These are phyloP conservation scores for Pogonomyrmex californicus DNA, from an alignment of 1,140 invertebrate genomes.

Conservation along the genomic window DNA sequence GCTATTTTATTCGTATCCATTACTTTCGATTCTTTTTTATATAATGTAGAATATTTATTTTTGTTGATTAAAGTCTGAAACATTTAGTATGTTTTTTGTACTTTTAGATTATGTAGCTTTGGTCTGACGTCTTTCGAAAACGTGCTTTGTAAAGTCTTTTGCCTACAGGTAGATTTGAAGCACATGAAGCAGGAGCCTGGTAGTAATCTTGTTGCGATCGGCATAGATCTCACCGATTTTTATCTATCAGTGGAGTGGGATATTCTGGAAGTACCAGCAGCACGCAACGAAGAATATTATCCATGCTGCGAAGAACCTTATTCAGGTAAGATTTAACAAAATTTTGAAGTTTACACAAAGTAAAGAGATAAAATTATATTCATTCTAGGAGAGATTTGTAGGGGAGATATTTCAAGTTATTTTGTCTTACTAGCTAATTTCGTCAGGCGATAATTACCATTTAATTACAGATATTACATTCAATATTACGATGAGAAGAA, in stretches of 20 bases:
- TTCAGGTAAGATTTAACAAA: slow-evolving; percentile 88
- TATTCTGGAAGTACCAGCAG: slow-evolving; percentile 97
- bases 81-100: not conserved
- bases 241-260: slow-evolving; percentile 99
- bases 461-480: slow-evolving; percentile 94
- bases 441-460: not conserved
- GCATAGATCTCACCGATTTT: slow-evolving; percentile 97
- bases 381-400: not conserved
- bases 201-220: slow-evolving; percentile 93
- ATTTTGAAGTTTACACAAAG: not conserved
- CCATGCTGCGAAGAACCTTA: slow-evolving; percentile 94
- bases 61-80: not conserved
- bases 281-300: slow-evolving; percentile 96
- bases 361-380: not conserved
- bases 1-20: not conserved
- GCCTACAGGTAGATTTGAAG: slow-evolving; percentile 92
- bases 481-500: slow-evolving; percentile 97
- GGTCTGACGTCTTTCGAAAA: slow-evolving; percentile 1
- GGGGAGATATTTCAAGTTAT: not conserved
- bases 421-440: not conserved
- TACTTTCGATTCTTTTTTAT: not conserved
- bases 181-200: slow-evolving; percentile 95
- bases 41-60: slow-evolving; percentile 9
- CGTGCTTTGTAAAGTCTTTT: slow-evolving; percentile 66
- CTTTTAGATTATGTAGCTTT: not conserved